phyloP scores from a whole-genome alignment of 2,113 vertebrate species.

The Falco punctatus region DNA sequence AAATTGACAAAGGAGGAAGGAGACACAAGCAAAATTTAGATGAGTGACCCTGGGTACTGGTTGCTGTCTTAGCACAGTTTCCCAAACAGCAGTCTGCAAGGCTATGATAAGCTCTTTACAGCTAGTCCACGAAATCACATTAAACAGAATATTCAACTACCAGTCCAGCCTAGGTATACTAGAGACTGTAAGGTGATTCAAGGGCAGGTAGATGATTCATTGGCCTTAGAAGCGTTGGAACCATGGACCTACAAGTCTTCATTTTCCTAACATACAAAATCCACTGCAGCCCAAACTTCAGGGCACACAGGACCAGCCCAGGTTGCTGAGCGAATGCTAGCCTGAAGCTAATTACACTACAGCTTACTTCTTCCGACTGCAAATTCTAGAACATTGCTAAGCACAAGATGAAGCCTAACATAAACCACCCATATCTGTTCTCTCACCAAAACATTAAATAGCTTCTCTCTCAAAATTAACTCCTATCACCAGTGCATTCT shows the following conservation, averaged over 20 bases:
- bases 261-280: background rate
- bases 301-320: background rate
- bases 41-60: background rate
- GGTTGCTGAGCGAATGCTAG: background rate
- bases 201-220: background rate
- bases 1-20: background rate
- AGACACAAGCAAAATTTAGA: background rate
- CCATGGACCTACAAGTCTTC: background rate
- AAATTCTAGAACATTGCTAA: background rate
- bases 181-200: background rate
- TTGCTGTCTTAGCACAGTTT: background rate
- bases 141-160: background rate
- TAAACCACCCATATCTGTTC: background rate
- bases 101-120: background rate
- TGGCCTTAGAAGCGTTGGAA: background rate
- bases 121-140: background rate
- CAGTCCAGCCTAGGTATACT: background rate
- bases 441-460: background rate
- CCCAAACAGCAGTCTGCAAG: background rate
- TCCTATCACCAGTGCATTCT: background rate
- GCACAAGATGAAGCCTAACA: background rate
- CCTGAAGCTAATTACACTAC: background rate
- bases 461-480: background rate
- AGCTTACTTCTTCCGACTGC: background rate
- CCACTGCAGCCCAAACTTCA: background rate